Percentiles rank a stretch among this genome's conserved stretches.
phyloP scores from a whole-genome alignment of 2,797 vertebrate species.

The Ctenosaura bakeri region DNA sequence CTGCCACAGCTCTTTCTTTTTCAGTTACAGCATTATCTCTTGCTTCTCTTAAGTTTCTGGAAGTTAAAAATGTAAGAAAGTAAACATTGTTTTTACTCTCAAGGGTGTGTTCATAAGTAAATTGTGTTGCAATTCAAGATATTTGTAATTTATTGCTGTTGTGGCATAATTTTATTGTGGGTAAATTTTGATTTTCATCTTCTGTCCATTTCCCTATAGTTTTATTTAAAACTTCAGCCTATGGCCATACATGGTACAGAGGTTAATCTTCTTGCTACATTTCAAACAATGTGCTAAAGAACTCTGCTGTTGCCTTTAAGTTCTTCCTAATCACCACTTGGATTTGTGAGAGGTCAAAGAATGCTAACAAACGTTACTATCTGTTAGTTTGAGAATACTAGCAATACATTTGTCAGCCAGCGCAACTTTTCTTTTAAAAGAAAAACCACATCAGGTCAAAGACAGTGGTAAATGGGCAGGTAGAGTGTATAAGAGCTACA shows the following conservation, averaged over 20 bases:
- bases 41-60: conserved; percentile 93
- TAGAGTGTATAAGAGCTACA: not conserved
- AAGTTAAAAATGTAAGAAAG: conserved; percentile 47
- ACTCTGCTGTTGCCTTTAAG: no score
- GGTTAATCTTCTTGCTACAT: no score
- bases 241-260: no score
- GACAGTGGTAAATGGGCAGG: no score
- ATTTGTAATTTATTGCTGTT: not conserved
- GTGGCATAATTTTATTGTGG: not conserved
- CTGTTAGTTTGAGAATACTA: no score
- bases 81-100: conserved; percentile 17
- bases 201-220: not conserved
- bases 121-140: not conserved
- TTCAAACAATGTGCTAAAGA: no score
- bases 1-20: conserved; percentile 88
- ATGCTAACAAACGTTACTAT: no score
- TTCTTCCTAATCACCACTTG: no score
- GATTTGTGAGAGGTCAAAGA: no score
- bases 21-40: conserved; percentile 92
- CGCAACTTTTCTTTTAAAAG: no score
- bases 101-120: not conserved
- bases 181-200: not conserved
- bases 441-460: no score
- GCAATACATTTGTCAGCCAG: no score
- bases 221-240: not conserved